A percentile compares a stretch with the other conserved stretches of the same genome.
Evolutionary conservation across 2,113 vertebrate species (phyloP).

Genomic region (Lucifuga dentata): DNA sequence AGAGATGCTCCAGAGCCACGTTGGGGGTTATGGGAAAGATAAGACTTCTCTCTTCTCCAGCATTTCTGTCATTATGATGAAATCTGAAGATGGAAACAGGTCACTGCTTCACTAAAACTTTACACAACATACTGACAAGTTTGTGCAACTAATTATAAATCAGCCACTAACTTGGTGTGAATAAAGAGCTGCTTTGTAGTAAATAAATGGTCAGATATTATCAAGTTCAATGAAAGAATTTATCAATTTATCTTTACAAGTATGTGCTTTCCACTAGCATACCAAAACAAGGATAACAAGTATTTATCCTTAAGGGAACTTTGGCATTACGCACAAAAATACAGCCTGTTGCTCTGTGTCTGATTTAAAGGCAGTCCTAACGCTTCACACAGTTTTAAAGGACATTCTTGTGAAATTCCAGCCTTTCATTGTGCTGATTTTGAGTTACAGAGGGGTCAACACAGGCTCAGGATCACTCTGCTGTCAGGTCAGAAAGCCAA

Average conservation of each 20-base stretch:
- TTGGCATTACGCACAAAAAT: background rate
- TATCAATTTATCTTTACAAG: background rate
- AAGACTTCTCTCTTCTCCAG: constrained; percentile 51
- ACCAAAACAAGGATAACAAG: constrained; percentile 14
- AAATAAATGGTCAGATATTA: constrained; percentile 29
- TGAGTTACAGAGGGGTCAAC: constrained; percentile 63
- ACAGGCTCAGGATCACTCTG: constrained; percentile 21
- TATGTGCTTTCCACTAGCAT: constrained; percentile 13
- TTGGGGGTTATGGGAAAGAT: constrained; percentile 64
- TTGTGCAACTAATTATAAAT: constrained; percentile 14
- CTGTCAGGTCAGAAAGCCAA: constrained; percentile 61
- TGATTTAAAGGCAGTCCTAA: constrained; percentile 14
- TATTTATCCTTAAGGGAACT: constrained; percentile 31
- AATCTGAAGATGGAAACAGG: constrained; percentile 16
- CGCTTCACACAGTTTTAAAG: constrained; percentile 21
- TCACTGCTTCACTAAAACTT: constrained; percentile 32
- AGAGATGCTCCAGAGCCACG: constrained; percentile 41
- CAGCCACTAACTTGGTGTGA: constrained; percentile 21
- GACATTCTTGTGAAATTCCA: constrained; percentile 53
- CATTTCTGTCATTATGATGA: constrained; percentile 17
- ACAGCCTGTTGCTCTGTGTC: background rate
- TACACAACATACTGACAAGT: too few relatives aligned
- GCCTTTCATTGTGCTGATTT: constrained; percentile 37
- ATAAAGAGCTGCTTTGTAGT: constrained; percentile 48
- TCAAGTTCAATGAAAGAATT: constrained; percentile 5